These are phyloP conservation scores for Lacanobia oleracea DNA, from an alignment of 2,888 invertebrate species.

Conservation along the genomic window DNA sequence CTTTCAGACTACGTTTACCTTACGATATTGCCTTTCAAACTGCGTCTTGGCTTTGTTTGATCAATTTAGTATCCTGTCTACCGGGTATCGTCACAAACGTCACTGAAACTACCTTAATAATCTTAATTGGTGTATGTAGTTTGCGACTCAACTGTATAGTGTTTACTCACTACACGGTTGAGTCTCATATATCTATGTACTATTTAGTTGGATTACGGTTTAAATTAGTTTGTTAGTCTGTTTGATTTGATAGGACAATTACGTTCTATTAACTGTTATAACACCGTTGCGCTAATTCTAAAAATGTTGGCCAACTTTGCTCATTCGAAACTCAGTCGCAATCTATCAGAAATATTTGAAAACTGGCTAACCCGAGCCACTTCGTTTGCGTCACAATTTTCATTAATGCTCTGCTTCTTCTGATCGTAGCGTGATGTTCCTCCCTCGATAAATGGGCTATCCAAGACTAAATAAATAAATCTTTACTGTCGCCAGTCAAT, in stretches of 20 bases:
- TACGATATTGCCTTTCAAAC: conserved; percentile 28
- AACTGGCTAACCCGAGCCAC: too few species aligned
- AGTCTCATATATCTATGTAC: neutral
- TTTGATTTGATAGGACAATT: neutral
- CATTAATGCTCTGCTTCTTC: too few species aligned
- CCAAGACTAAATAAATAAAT: too few species aligned
- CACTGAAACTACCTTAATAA: neutral
- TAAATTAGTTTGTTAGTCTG: neutral
- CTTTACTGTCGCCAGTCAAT: too few species aligned
- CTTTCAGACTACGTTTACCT: neutral
- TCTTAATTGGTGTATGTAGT: conserved; percentile 11
- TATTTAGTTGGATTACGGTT: neutral
- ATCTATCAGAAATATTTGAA: too few species aligned
- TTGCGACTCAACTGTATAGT: neutral
- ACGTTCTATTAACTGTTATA: neutral
- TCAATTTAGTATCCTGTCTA: conserved; percentile 3
- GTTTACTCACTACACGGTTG: neutral
- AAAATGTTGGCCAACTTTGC: too few species aligned
- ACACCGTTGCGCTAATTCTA: too few species aligned
- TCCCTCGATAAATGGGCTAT: too few species aligned
- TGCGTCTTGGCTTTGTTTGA: neutral
- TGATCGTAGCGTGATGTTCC: too few species aligned
- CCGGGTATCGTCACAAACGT: neutral
- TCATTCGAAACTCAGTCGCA: too few species aligned
- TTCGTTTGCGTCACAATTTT: too few species aligned